These are phyloP conservation scores for Molossus alvarezi DNA, from an alignment of 2,797 vertebrate species.

Conservation along the genomic window DNA sequence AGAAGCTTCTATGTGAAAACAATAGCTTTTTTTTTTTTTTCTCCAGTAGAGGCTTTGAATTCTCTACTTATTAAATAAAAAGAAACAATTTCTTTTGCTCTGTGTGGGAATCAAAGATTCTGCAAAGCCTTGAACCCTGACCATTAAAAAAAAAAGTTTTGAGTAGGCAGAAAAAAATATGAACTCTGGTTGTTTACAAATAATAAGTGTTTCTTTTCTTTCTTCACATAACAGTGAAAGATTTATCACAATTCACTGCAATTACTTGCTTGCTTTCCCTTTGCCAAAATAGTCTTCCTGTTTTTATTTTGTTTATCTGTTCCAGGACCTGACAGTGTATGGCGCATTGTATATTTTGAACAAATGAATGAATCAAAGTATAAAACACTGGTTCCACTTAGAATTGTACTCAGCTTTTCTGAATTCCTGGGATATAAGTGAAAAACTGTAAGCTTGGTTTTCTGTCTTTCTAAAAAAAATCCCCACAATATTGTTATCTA, in stretches of 20 bases:
- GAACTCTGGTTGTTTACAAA: background rate
- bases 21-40: background rate
- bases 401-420: background rate
- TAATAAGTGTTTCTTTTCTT: background rate
- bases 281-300: background rate
- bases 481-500: background rate
- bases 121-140: background rate
- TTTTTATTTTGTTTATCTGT: conserved; percentile 17
- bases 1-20: background rate
- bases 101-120: background rate
- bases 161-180: background rate
- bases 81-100: background rate
- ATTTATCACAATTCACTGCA: background rate
- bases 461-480: background rate
- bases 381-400: background rate
- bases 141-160: background rate
- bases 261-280: conserved; percentile 32
- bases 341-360: background rate
- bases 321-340: background rate
- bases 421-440: background rate
- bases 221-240: background rate
- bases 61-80: background rate
- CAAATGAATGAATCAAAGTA: conserved; percentile 30
- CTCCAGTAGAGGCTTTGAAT: background rate
- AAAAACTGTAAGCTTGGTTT: background rate